Conservation (phyloP, 1,140 invertebrate genomes). For the Chelonus insularis region DNA sequence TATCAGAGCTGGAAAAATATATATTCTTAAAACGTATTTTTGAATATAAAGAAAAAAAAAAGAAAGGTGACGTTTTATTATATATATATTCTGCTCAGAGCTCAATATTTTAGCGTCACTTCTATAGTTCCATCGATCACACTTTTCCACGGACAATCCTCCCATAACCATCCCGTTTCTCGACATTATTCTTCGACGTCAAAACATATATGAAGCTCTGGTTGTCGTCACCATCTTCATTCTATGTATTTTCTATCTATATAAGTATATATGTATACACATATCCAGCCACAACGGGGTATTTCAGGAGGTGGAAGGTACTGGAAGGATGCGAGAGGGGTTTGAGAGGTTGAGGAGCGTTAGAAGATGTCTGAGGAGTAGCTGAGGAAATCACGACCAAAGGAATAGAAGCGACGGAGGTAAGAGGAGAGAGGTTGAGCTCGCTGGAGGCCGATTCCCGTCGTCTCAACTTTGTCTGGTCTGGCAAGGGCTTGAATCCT, state of each 20-base stretch:
- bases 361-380: neutral
- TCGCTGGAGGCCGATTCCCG: conserved; percentile 6
- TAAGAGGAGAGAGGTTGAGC: neutral
- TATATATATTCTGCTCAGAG: neutral
- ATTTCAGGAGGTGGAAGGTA: too few species aligned
- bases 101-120: neutral
- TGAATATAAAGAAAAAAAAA: neutral
- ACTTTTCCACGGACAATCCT: neutral
- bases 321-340: too few species aligned
- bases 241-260: too few species aligned
- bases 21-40: too few species aligned
- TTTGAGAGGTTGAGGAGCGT: neutral
- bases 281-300: too few species aligned
- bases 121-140: conserved; percentile 1
- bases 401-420: neutral
- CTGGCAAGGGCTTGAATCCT: neutral
- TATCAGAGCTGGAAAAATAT: too few species aligned
- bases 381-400: conserved; percentile 11
- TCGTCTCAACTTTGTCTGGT: conserved; percentile 11
- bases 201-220: neutral
- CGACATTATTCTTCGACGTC: conserved; percentile 7
- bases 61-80: neutral
- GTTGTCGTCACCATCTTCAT: neutral
- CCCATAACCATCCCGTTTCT: neutral
- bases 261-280: too few species aligned